phyloP scores from a whole-genome alignment of 92 coral and sea anemone genomes.

The Porites lobata region DNA sequence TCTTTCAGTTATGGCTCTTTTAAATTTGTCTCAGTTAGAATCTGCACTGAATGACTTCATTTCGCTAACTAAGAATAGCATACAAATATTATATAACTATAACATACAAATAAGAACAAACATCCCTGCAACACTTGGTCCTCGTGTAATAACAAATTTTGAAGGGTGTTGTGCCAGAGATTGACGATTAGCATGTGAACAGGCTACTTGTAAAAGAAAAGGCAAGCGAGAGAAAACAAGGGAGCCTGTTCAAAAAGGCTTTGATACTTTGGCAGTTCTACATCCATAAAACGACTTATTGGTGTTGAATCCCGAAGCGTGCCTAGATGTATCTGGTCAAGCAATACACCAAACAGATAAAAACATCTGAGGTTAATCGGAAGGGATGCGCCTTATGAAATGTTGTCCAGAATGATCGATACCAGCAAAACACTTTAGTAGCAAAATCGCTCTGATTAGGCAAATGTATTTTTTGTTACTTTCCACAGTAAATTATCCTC shows the following conservation, averaged over 20 bases:
- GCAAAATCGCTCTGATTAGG: conserved; percentile 16
- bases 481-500: neutral
- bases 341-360: conserved; percentile 1
- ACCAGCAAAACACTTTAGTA: conserved; percentile 2
- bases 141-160: too few relatives aligned
- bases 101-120: neutral
- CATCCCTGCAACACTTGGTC: too few relatives aligned
- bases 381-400: neutral
- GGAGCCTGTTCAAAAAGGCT: neutral
- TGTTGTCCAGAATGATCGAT: neutral
- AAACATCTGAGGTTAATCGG: neutral
- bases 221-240: neutral
- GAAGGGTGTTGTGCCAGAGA: too few relatives aligned
- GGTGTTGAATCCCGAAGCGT: neutral
- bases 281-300: neutral
- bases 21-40: too few relatives aligned
- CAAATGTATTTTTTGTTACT: neutral
- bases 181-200: too few relatives aligned
- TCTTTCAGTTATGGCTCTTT: too few relatives aligned
- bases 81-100: neutral
- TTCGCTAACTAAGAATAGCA: neutral
- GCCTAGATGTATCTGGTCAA: neutral
- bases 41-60: too few relatives aligned
- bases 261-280: neutral
- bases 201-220: too few relatives aligned